Base-by-base conservation (phyloP, 2,797 vertebrate species). In the Aeoliscus strigatus region DNA sequence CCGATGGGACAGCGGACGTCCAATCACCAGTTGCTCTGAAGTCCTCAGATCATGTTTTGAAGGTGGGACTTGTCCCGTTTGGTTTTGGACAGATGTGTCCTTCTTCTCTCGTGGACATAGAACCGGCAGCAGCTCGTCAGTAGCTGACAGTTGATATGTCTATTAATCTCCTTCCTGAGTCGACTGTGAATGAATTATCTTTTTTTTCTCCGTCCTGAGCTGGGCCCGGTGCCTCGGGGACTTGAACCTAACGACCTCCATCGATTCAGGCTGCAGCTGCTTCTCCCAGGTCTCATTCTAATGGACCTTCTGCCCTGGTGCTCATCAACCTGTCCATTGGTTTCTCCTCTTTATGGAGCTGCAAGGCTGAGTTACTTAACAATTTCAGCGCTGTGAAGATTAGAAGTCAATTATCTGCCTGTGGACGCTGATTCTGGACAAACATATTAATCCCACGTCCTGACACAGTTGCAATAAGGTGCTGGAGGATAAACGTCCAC, bases 331-430 rank as follows among this genome's bases (percentile, higher is more conserved):
- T 80, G 72, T 73, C 69, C 60, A 73, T 76, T 66, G 61, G 54
- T 50, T 66, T 51, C 51, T 62, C 32, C 53, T 77, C 67, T 79
- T 71, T 69, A 69, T 71, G 65, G 56, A 76, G 62, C 58, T 52
- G 57, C 65, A 38, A 52, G 40, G 44, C 52, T 23, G 64, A 74
- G 72, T 75, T 69, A 62, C 56, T 79, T 79, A 78, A 81, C 81
- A 66, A 76, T 73, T 73, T 75, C 61, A 57, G 58, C 62, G 56
- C 60, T 70, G 66, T 66, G 63, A 67, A 74, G 72, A 80, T 82
- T 77, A 78, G 52, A 75, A 75, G 72, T 79, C 55, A 72, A 77
- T 81, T 79, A 81, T 78, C 66, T 75, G 60, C 64, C 45, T 46
- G 57, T 63, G 48, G 70, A 69, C 56, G 54, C 68, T 52, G 65